Evolutionary conservation across 2,888 invertebrate genomes (phyloP).

Genomic region (Platynereis dumerilii): DNA sequence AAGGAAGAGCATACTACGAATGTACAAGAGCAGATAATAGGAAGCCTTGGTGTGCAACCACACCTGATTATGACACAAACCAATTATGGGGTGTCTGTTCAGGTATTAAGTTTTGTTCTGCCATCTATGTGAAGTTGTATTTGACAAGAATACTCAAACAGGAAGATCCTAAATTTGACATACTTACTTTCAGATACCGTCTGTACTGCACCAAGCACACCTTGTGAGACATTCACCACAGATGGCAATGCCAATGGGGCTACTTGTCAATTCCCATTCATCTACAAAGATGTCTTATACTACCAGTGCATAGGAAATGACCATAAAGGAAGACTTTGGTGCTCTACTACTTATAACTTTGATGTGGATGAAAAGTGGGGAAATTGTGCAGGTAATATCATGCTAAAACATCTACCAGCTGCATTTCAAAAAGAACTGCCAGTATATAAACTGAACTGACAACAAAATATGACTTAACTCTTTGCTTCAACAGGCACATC

Average conservation of each 20-base stretch:
- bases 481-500: not conserved
- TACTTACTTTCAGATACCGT: too few relatives aligned
- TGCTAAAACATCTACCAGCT: too few relatives aligned
- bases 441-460: too few relatives aligned
- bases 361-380: not conserved
- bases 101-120: too few relatives aligned
- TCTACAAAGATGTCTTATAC: not conserved
- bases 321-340: not conserved
- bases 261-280: not conserved
- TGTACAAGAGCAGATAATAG: constrained; percentile 7
- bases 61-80: constrained; percentile 16
- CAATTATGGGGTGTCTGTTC: constrained; percentile 14
- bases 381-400: constrained; percentile 1
- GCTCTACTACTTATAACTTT: constrained; percentile 1
- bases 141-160: too few relatives aligned
- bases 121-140: too few relatives aligned
- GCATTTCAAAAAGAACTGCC: too few relatives aligned
- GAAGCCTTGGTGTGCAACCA: constrained; percentile 20
- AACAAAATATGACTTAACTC: too few relatives aligned
- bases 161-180: too few relatives aligned
- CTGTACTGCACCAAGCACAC: not conserved
- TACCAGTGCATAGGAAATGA: not conserved
- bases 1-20: not conserved
- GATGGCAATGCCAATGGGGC: constrained; percentile 1
- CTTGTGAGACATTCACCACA: constrained; percentile 2